Percentiles rank a stretch among this genome's conserved stretches.
These are phyloP conservation scores for Squalus acanthias DNA, from an alignment of 2,797 vertebrate species.

Conservation along the genomic window DNA sequence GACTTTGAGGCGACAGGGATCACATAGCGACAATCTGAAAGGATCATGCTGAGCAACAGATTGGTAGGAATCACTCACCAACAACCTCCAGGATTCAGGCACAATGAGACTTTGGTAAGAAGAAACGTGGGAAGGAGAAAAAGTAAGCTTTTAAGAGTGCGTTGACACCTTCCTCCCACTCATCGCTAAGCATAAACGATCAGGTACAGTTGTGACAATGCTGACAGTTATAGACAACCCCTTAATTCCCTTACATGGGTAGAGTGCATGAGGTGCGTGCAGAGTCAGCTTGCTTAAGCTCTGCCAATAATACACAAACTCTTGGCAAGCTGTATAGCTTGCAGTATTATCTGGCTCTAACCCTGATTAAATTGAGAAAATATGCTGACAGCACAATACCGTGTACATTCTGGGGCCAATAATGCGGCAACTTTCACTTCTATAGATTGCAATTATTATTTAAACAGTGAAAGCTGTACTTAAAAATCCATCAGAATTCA, in stretches of 20 bases:
- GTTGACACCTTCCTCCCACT: not conserved
- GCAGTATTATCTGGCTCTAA: not conserved
- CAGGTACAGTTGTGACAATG: not conserved
- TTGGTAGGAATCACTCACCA: not conserved
- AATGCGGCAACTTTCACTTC: not conserved
- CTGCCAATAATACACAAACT: not conserved
- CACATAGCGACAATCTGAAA: not conserved
- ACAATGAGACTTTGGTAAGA: not conserved
- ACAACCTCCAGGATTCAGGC: not conserved
- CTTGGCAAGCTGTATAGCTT: not conserved
- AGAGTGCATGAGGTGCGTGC: not conserved
- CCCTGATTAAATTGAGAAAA: conserved; percentile 25
- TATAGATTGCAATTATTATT: not conserved
- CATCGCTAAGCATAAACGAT: not conserved
- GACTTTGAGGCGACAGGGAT: not conserved
- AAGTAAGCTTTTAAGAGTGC: not conserved
- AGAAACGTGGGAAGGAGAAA: not conserved
- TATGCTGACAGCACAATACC: not conserved
- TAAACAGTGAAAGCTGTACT: not conserved
- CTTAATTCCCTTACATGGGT: not conserved
- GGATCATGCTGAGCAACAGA: not conserved
- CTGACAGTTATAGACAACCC: not conserved
- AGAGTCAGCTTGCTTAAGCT: conserved; percentile 22
- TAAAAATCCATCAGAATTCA: not conserved
- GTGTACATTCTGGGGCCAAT: too few relatives aligned